Evolutionary conservation across 2,797 vertebrate species (phyloP), one percentile per base, ranked within the genome.

Genomic region (Eulemur mongoz): DNA sequence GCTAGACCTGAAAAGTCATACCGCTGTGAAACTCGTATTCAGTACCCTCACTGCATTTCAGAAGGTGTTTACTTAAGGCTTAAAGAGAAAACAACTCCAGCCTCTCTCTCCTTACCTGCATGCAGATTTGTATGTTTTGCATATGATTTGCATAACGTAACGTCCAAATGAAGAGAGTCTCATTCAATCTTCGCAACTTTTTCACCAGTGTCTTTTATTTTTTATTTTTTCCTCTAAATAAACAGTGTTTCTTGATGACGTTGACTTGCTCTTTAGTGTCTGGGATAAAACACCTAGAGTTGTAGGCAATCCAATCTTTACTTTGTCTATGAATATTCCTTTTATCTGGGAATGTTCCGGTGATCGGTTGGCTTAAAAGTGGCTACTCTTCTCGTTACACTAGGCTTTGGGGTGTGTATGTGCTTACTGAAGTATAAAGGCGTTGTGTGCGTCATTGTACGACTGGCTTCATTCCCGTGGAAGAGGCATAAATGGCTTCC

Each of bases 111-210:
- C 20, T 25, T 79, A 14, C 85, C 32, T 70, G 93, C 40, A 32
- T 61, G 32, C 13, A 76, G 15, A 78, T 83, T 95, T 97, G 35
- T 45, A 82, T 94, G 54, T 4, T 82, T 89, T 89, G 79, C 89
- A 85, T 92, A 76, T 85, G 5, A 65, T 95, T 96, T 94, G 59
- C 82, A 91, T 96, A 97, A 95, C 67, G 91, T 93, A 79, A 63
- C 70, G 73, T 94, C 75, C 89, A 83, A 89, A 59, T 82, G 63
- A 94, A 84, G 23, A 97, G 69, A 76, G 43, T 92, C 48, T 84
- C 81, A 45, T 95, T 95, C 27, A 88, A 0, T 95, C 85, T 95
- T 95, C 88, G 18, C 82, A n/a, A 69, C 40, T 95, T 95, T 95
- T 73, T 95, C 40, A 67, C 85, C 40, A 70, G 48, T 40, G 10